These are phyloP conservation scores for Arctia plantaginis DNA, from an alignment of 2,888 invertebrate genomes.

Conservation along the genomic window DNA sequence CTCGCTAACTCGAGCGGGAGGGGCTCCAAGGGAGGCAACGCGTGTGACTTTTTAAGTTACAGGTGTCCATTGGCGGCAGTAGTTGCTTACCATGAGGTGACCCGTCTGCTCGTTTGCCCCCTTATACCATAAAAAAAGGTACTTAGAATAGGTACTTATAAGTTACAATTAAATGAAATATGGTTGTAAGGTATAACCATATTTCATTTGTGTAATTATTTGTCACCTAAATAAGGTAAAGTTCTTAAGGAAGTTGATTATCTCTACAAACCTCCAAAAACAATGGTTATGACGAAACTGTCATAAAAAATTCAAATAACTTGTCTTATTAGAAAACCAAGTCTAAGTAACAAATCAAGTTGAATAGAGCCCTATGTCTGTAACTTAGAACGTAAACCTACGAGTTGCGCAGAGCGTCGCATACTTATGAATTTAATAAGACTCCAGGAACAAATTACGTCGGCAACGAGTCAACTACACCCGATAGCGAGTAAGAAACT, in stretches of 20 bases:
- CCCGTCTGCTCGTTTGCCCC: too few species aligned
- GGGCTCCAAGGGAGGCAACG: too few species aligned
- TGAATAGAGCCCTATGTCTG: slow-evolving; percentile 24
- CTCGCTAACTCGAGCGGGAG: too few species aligned
- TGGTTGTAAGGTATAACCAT: too few species aligned
- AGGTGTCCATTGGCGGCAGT: too few species aligned
- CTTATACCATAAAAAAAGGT: too few species aligned
- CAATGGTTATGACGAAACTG: neutral
- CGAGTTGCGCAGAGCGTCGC: slow-evolving; percentile 64
- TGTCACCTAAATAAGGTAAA: neutral
- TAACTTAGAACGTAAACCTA: slow-evolving; percentile 58
- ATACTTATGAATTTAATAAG: slow-evolving; percentile 82
- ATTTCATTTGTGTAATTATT: neutral
- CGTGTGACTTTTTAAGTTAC: too few species aligned
- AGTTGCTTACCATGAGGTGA: too few species aligned
- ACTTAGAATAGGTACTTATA: too few species aligned
- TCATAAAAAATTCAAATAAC: slow-evolving; percentile 8
- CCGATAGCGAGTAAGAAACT: slow-evolving; percentile 55
- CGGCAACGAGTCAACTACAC: slow-evolving; percentile 61
- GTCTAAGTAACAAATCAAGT: slow-evolving; percentile 6
- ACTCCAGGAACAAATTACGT: slow-evolving; percentile 73
- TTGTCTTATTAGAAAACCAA: slow-evolving; percentile 17
- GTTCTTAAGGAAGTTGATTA: neutral
- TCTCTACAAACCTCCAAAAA: neutral
- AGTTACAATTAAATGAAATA: too few species aligned